Evolutionary conservation across 2,113 vertebrate genomes (phyloP).

Genomic region (Tetrax tetrax): DNA sequence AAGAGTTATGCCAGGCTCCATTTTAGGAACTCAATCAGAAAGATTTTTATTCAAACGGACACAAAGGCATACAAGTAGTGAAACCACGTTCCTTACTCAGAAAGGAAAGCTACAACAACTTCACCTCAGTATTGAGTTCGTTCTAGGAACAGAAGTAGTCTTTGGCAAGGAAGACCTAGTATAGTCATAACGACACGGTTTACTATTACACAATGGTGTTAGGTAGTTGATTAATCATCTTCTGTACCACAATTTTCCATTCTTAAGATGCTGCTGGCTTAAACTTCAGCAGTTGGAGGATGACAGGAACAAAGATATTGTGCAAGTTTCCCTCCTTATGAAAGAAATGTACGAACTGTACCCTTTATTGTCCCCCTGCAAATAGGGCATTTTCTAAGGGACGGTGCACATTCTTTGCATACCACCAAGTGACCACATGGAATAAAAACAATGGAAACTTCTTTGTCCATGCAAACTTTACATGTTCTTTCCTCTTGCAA

Average conservation of each 20-base stretch:
- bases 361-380: slow-evolving; percentile 85
- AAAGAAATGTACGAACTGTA: slow-evolving; percentile 85
- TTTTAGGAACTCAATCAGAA: background rate
- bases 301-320: background rate
- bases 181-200: background rate
- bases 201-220: background rate
- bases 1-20: background rate
- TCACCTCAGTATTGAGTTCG: background rate
- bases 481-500: slow-evolving; percentile 85
- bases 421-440: slow-evolving; percentile 87
- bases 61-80: background rate
- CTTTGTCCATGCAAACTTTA: slow-evolving; percentile 89
- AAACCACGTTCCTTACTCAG: background rate
- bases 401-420: slow-evolving; percentile 84
- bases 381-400: slow-evolving; percentile 85
- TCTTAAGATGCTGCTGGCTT: background rate
- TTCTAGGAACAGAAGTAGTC: background rate
- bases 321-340: slow-evolving; percentile 46
- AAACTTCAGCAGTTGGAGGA: background rate
- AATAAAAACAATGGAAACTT: slow-evolving; percentile 87
- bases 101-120: background rate
- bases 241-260: background rate
- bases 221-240: background rate
- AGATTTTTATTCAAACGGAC: background rate
- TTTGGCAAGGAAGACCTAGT: background rate